Percentiles rank a stretch among this genome's conserved stretches.
These are phyloP conservation scores for Spodoptera littoralis DNA, from an alignment of 2,888 invertebrate genomes.

Conservation along the genomic window DNA sequence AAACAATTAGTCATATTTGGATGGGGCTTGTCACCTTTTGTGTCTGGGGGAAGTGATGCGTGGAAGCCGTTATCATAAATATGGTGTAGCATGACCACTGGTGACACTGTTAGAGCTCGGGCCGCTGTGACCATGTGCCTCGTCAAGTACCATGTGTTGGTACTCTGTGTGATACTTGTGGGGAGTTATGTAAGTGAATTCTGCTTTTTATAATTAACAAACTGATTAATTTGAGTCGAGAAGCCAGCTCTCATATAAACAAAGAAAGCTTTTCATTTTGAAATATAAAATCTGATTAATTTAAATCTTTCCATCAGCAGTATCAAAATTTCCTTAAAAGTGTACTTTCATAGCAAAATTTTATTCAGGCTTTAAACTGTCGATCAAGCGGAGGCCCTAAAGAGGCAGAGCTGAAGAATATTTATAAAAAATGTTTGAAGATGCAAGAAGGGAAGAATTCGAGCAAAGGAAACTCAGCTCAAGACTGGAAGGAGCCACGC, in stretches of 20 bases:
- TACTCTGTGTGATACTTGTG: slow-evolving; percentile 64
- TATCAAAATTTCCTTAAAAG: too few relatives aligned
- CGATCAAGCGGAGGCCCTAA: slow-evolving; percentile 89
- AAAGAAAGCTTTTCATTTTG: too few relatives aligned
- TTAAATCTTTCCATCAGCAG: too few relatives aligned
- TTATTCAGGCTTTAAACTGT: slow-evolving; percentile 87
- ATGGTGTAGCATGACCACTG: slow-evolving; percentile 40
- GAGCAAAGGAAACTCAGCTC: slow-evolving; percentile 64
- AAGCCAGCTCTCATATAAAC: too few relatives aligned
- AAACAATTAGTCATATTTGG: slow-evolving; percentile 48
- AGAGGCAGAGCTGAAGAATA: slow-evolving; percentile 88
- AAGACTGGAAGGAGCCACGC: slow-evolving; percentile 71
- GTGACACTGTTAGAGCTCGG: slow-evolving; percentile 59
- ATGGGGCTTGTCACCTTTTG: slow-evolving; percentile 46
- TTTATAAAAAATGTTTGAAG: slow-evolving; percentile 88
- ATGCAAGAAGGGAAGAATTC: slow-evolving; percentile 75
- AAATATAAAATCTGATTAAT: too few relatives aligned
- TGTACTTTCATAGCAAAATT: background rate
- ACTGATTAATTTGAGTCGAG: too few relatives aligned
- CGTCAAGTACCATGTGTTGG: slow-evolving; percentile 61
- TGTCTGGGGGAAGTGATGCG: slow-evolving; percentile 63
- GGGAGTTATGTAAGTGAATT: slow-evolving; percentile 70
- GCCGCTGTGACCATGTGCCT: slow-evolving; percentile 68
- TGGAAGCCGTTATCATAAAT: slow-evolving; percentile 67
- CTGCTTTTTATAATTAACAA: too few relatives aligned